These are phyloP conservation scores for Lutjanus erythropterus DNA, from an alignment of 2,113 vertebrate species.

Conservation along the genomic window DNA sequence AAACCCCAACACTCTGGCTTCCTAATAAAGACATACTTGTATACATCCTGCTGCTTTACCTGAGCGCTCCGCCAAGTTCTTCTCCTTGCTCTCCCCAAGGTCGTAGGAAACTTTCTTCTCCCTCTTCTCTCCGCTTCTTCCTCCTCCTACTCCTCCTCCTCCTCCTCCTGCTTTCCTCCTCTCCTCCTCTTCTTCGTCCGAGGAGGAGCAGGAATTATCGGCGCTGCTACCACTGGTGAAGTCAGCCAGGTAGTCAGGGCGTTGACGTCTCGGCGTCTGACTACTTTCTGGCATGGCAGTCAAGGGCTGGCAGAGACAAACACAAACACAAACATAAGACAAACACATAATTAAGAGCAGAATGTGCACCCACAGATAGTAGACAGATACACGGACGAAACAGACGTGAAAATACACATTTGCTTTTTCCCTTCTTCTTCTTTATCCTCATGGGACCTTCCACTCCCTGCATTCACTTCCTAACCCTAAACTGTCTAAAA, in stretches of 20 bases:
- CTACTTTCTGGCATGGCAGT: constrained; percentile 94
- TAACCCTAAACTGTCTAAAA: constrained; percentile 33
- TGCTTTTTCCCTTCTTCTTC: not conserved
- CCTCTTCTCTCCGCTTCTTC: constrained; percentile 81
- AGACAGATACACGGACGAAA: not conserved
- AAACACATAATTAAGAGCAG: not conserved
- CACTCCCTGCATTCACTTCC: not conserved
- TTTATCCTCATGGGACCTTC: constrained; percentile 19
- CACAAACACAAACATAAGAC: constrained; percentile 9
- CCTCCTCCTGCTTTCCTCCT: constrained; percentile 71
- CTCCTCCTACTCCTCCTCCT: constrained; percentile 75
- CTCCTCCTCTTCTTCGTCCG: constrained; percentile 87
- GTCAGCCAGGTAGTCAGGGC: constrained; percentile 77
- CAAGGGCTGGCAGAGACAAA: constrained; percentile 84
- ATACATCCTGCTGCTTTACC: constrained; percentile 78
- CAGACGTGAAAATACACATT: not conserved
- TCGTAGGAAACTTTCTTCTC: constrained; percentile 91
- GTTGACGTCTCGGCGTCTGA: constrained; percentile 85
- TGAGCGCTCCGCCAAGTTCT: constrained; percentile 88
- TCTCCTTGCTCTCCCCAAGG: constrained; percentile 86
- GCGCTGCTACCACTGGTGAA: constrained; percentile 88
- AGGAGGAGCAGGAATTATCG: constrained; percentile 86
- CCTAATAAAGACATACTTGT: constrained; percentile 48
- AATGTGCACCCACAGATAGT: not conserved
- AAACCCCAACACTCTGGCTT: constrained; percentile 18